Conservation (phyloP, 2,113 vertebrate species). For the Antennarius striatus region DNA sequence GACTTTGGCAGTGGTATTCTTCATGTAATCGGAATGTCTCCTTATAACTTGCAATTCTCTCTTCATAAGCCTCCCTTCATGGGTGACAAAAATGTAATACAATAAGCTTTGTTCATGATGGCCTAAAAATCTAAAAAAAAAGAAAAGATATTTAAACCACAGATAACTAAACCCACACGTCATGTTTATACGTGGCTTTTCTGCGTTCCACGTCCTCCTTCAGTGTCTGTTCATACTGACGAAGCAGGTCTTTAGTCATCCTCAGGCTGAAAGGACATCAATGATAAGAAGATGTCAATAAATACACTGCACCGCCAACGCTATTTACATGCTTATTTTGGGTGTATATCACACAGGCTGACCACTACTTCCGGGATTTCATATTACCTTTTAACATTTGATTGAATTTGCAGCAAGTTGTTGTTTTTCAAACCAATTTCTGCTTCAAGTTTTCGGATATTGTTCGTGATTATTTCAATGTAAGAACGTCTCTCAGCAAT, state of each 20-base stretch:
- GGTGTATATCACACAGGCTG: too few relatives aligned
- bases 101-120: neutral
- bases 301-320: too few relatives aligned
- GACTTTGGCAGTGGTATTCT: constrained; percentile 69
- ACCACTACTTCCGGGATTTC: neutral
- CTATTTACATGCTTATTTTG: too few relatives aligned
- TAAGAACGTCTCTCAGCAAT: constrained; percentile 60
- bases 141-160: neutral
- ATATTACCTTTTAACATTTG: constrained; percentile 65
- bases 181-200: constrained; percentile 61
- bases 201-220: constrained; percentile 72
- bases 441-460: constrained; percentile 62
- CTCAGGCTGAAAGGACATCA: constrained; percentile 60
- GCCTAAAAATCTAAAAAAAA: neutral
- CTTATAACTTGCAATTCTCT: constrained; percentile 70
- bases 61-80: constrained; percentile 71
- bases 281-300: constrained; percentile 16
- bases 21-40: constrained; percentile 66
- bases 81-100: constrained; percentile 20
- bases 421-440: constrained; percentile 61
- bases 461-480: constrained; percentile 40
- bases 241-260: constrained; percentile 56
- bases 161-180: constrained; percentile 60
- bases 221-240: constrained; percentile 72
- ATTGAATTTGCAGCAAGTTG: constrained; percentile 57